Percentiles rank a stretch among this genome's conserved stretches.
phyloP scores from a whole-genome alignment of 2,113 vertebrate genomes.

The Elgaria multicarinata region DNA sequence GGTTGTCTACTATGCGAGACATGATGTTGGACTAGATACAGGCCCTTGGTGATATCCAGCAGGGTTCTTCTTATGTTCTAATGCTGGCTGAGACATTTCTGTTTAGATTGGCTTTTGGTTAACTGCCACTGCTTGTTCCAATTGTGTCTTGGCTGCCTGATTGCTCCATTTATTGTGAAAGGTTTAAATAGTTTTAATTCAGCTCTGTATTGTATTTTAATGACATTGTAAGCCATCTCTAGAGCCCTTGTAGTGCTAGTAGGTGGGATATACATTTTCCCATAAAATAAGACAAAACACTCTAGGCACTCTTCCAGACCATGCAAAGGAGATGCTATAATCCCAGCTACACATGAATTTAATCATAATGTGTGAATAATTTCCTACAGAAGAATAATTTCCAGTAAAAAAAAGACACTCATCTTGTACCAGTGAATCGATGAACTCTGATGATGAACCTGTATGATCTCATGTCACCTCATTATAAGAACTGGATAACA shows the following conservation, averaged over 20 bases:
- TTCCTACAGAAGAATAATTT: not conserved
- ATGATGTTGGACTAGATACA: too few species aligned
- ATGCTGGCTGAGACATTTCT: not conserved
- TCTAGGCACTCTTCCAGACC: not conserved
- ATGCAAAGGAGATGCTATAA: not conserved
- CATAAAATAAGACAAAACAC: not conserved
- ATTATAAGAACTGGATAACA: not conserved
- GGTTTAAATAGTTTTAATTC: not conserved
- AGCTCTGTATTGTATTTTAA: not conserved
- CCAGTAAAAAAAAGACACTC: not conserved
- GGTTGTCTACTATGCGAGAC: too few species aligned
- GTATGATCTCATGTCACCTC: not conserved
- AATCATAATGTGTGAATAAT: not conserved
- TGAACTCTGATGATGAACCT: not conserved
- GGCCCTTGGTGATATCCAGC: too few species aligned
- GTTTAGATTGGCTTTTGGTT: not conserved
- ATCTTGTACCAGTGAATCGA: not conserved
- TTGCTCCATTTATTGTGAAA: not conserved
- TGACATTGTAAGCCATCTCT: not conserved
- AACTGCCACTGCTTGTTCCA: not conserved
- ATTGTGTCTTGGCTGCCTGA: not conserved
- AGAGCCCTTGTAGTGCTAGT: not conserved
- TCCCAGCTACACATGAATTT: not conserved
- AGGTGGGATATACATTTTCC: not conserved
- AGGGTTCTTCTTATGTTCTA: too few species aligned